Evolutionary conservation across 2,888 invertebrate genomes (phyloP).

Genomic region (Eristalinus aeneus): DNA sequence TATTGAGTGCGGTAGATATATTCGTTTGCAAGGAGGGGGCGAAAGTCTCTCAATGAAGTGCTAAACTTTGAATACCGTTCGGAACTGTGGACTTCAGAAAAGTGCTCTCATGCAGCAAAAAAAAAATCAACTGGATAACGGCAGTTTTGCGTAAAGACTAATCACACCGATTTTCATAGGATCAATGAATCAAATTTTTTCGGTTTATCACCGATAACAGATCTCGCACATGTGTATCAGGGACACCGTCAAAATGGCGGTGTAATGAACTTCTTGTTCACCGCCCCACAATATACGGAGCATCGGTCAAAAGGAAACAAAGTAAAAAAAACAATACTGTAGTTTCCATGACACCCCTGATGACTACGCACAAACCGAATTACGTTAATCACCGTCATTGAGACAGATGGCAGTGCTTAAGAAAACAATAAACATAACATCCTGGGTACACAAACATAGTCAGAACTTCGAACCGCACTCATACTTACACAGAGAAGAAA

Average conservation of each 20-base stretch:
- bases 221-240: not conserved
- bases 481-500: slow-evolving; percentile 33
- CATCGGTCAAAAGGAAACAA: not conserved
- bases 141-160: not conserved
- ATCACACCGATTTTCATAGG: not conserved
- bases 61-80: no score
- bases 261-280: not conserved
- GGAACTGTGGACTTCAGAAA: no score
- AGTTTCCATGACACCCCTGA: not conserved
- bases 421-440: not conserved
- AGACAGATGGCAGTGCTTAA: not conserved
- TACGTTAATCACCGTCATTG: not conserved
- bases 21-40: no score
- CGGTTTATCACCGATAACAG: not conserved
- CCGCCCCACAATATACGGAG: not conserved
- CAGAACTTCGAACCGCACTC: no score
- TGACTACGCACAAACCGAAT: not conserved
- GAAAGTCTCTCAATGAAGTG: no score
- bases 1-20: no score
- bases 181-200: slow-evolving; percentile 6
- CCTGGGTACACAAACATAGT: not conserved
- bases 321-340: not conserved
- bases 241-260: not conserved
- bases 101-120: not conserved
- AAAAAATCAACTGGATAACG: no score